Conservation (phyloP, 2,113 vertebrate genomes). For the Cervus canadensis region DNA sequence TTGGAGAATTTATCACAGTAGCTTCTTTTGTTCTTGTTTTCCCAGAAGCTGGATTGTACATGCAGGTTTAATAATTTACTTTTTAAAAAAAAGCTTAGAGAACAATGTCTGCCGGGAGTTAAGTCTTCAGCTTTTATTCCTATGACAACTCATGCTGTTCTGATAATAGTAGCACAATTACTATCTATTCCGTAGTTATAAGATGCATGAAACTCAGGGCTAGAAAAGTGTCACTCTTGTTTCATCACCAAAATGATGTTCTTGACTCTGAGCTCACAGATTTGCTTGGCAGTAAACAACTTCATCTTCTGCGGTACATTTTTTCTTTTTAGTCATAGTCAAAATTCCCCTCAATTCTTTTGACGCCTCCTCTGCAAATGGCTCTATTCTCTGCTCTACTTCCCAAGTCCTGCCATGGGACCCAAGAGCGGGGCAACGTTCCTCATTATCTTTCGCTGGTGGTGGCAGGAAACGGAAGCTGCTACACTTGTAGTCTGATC, state of each 20-base stretch:
- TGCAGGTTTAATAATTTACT: background rate
- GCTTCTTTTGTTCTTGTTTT: background rate
- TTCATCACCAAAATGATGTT: background rate
- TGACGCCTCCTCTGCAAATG: background rate
- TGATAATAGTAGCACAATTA: background rate
- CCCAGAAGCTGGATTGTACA: background rate
- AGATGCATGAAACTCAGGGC: background rate
- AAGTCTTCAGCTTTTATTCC: background rate
- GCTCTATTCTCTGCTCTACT: background rate
- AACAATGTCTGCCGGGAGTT: background rate
- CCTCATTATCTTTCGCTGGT: too few relatives aligned
- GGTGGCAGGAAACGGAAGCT: background rate
- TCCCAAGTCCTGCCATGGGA: too few relatives aligned
- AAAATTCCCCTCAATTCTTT: background rate
- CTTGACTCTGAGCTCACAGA: background rate
- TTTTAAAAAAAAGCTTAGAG: background rate
- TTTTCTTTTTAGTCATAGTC: background rate
- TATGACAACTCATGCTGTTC: background rate
- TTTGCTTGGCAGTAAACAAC: background rate
- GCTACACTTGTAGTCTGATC: background rate
- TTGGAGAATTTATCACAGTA: background rate
- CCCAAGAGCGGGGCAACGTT: fast-evolving
- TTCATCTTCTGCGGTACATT: background rate
- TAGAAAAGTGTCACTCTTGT: background rate
- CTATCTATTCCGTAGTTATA: background rate